These are phyloP conservation scores for Phragmatobia fuliginosa DNA, from an alignment of 2,888 invertebrate genomes.

Conservation along the genomic window DNA sequence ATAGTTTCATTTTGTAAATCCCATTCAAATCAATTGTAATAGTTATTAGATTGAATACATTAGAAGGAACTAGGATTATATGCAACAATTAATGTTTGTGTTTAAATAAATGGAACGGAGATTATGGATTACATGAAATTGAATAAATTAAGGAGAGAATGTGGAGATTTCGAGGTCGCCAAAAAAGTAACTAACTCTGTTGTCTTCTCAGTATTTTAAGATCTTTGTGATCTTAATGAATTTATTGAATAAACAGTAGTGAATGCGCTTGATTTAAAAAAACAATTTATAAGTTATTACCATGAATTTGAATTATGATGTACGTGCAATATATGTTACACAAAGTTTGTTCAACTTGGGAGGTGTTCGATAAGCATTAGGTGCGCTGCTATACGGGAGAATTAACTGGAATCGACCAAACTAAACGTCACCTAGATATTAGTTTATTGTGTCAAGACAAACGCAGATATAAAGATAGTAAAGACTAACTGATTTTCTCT, in stretches of 20 bases:
- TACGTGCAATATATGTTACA: slow-evolving; percentile 73
- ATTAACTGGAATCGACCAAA: slow-evolving; percentile 56
- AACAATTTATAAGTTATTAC: slow-evolving; percentile 64
- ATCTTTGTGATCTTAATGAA: too few species aligned
- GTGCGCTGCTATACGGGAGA: slow-evolving; percentile 38
- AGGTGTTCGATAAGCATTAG: slow-evolving; percentile 59
- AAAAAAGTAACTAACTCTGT: too few species aligned
- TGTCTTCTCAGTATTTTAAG: too few species aligned
- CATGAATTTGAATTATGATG: slow-evolving; percentile 62
- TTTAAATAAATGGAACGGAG: background rate
- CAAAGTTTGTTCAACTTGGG: slow-evolving; percentile 65
- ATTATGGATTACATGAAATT: too few species aligned
- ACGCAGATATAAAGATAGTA: slow-evolving; percentile 26
- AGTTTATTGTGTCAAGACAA: slow-evolving; percentile 21
- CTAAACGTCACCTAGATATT: slow-evolving; percentile 35
- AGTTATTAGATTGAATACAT: too few species aligned
- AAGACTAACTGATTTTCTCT: background rate
- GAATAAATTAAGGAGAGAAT: too few species aligned
- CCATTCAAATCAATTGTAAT: slow-evolving; percentile 61
- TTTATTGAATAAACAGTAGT: too few species aligned
- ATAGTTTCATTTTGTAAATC: slow-evolving; percentile 67
- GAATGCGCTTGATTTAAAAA: slow-evolving; percentile 26
- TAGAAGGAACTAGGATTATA: slow-evolving; percentile 65
- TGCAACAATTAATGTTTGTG: slow-evolving; percentile 23
- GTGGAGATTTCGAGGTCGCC: too few species aligned